phyloP scores from a whole-genome alignment of 2,888 invertebrate species.

The Mesorhabditis belari region DNA sequence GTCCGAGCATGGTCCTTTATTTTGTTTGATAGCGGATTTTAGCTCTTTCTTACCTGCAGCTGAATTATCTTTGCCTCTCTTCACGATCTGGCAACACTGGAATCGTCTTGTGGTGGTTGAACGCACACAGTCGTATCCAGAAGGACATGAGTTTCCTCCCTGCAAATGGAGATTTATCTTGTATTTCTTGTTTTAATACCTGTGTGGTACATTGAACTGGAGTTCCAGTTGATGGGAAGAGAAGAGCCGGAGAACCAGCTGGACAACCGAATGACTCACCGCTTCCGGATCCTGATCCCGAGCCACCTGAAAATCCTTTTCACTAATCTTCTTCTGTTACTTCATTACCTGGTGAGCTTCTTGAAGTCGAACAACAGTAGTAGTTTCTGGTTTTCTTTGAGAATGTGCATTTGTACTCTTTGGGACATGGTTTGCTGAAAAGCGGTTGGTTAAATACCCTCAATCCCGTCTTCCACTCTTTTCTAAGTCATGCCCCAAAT shows the following conservation, averaged over 20 bases:
- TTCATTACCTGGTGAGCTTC: slow-evolving; percentile 3
- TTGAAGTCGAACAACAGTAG: slow-evolving; percentile 23
- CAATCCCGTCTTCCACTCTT: too few species aligned
- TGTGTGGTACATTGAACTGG: slow-evolving; percentile 45
- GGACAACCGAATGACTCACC: slow-evolving; percentile 46
- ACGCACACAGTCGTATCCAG: slow-evolving; percentile 37
- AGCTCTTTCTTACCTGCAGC: slow-evolving; percentile 4
- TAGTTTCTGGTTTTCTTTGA: slow-evolving; percentile 34
- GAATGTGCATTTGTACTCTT: slow-evolving; percentile 46
- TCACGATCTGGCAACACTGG: slow-evolving; percentile 1
- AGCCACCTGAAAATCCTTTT: not conserved
- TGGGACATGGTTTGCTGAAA: slow-evolving; percentile 31
- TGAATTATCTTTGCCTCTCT: not conserved
- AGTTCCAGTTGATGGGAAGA: slow-evolving; percentile 50
- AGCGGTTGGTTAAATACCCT: not conserved
- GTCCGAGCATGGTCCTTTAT: slow-evolving; percentile 37
- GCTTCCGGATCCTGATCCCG: slow-evolving; percentile 2
- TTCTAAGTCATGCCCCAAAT: too few species aligned
- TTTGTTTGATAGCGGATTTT: not conserved
- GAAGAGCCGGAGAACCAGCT: slow-evolving; percentile 34
- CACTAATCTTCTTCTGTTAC: too few species aligned
- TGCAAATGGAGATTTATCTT: not conserved
- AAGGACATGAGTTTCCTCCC: slow-evolving; percentile 41
- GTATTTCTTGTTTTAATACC: not conserved
- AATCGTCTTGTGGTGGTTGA: slow-evolving; percentile 8